These are phyloP conservation scores for Tychaedon coryphoeus DNA, from an alignment of 2,113 vertebrate genomes.

Conservation along the genomic window DNA sequence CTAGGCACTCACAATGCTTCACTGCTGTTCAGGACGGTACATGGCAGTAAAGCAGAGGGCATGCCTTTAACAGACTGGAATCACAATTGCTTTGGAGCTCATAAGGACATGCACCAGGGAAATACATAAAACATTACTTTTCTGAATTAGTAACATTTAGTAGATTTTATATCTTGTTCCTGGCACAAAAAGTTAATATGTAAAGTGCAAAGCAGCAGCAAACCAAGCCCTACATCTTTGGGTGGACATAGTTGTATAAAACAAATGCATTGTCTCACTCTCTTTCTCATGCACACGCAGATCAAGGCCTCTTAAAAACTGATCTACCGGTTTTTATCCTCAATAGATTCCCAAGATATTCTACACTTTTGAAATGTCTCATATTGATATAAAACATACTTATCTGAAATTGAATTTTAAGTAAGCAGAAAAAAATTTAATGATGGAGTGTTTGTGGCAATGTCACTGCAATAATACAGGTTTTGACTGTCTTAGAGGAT, in stretches of 20 bases:
- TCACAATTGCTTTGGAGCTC: not conserved
- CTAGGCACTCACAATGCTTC: not conserved
- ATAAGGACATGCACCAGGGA: not conserved
- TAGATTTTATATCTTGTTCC: not conserved
- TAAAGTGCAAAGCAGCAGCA: not conserved
- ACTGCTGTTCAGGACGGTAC: not conserved
- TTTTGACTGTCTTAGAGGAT: not conserved
- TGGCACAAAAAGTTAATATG: not conserved
- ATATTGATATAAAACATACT: not conserved
- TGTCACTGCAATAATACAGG: not conserved
- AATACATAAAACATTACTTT: not conserved
- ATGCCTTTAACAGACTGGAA: not conserved
- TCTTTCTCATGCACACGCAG: not conserved
- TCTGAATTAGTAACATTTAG: not conserved
- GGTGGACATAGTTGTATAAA: not conserved
- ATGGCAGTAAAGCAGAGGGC: not conserved
- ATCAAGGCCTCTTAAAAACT: not conserved
- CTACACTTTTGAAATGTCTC: not conserved
- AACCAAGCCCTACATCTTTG: not conserved
- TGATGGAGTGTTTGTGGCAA: not conserved
- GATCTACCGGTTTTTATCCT: not conserved
- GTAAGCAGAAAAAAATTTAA: not conserved
- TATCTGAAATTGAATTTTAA: not conserved
- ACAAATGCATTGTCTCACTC: not conserved
- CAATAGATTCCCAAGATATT: not conserved